phyloP scores from a whole-genome alignment of 2,888 invertebrate genomes.

The Drosophila dives region DNA sequence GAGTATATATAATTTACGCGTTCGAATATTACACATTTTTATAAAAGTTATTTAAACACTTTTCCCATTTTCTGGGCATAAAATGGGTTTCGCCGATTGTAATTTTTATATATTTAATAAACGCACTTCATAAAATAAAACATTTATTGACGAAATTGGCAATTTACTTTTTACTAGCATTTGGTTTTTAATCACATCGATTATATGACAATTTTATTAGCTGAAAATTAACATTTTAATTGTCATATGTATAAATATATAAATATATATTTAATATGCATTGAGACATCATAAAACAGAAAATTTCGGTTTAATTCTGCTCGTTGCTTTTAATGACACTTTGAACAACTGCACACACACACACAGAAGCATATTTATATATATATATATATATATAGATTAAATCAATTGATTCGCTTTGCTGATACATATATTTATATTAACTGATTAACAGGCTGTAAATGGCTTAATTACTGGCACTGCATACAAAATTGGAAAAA shows the following conservation, averaged over 20 bases:
- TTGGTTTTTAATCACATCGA: constrained; percentile 13
- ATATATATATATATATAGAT: constrained; percentile 17
- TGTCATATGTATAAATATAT: constrained; percentile 9
- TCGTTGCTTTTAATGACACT: constrained; percentile 17
- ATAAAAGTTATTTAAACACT: background rate
- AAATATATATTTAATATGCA: constrained; percentile 39
- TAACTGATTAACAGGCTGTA: constrained; percentile 69
- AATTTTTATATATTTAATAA: constrained; percentile 20
- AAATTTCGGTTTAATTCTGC: constrained; percentile 30
- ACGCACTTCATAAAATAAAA: constrained; percentile 19
- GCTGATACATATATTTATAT: constrained; percentile 48
- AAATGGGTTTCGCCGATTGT: background rate
- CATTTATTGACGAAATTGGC: background rate
- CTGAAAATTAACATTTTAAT: constrained; percentile 52
- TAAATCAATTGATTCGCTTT: constrained; percentile 55
- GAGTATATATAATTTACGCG: background rate
- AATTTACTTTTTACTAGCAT: constrained; percentile 6
- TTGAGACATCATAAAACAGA: constrained; percentile 19
- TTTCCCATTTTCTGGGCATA: background rate
- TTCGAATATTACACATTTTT: background rate
- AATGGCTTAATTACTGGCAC: constrained; percentile 71
- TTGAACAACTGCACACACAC: constrained; percentile 21
- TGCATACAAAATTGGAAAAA: constrained; percentile 43
- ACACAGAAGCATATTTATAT: background rate
- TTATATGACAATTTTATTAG: constrained; percentile 59